Conservation (phyloP, 2,797 vertebrate genomes). For the Tiaroga cobitis region DNA sequence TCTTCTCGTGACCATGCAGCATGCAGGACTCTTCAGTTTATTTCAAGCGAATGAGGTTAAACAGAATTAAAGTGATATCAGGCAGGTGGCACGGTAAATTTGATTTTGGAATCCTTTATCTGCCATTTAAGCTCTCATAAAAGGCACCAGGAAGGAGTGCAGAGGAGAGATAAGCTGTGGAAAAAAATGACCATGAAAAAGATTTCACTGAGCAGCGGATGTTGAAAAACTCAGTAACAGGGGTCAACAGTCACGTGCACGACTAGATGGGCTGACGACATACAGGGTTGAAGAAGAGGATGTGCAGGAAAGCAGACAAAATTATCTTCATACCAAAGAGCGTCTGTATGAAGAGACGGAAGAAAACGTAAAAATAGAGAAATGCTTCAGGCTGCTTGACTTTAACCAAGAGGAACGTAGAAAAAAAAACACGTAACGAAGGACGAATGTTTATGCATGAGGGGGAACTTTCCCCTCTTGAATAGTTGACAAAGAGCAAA, state of each 20-base stretch:
- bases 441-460: slow-evolving; percentile 47
- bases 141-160: slow-evolving; percentile 24
- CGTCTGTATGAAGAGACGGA: slow-evolving; percentile 9
- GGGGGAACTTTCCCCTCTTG: slow-evolving; percentile 26
- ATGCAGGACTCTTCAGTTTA: slow-evolving; percentile 4
- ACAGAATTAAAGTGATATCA: slow-evolving; percentile 32
- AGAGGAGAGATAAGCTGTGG: slow-evolving; percentile 8
- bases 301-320: neutral
- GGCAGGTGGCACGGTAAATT: slow-evolving; percentile 14
- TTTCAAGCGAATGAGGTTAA: slow-evolving; percentile 8
- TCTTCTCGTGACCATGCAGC: slow-evolving; percentile 6
- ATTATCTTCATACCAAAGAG: neutral
- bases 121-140: slow-evolving; percentile 20
- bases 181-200: slow-evolving; percentile 11
- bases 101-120: slow-evolving; percentile 37
- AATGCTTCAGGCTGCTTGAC: slow-evolving; percentile 35
- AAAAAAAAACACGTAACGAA: neutral
- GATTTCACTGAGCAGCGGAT: neutral
- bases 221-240: slow-evolving; percentile 3
- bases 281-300: neutral
- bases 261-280: slow-evolving; percentile 4
- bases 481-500: slow-evolving; percentile 36
- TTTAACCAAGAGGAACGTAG: slow-evolving; percentile 22
- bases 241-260: neutral
- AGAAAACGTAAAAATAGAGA: slow-evolving; percentile 26